Base-by-base conservation (phyloP, 2,888 invertebrate species). In the Heliconius ismenius region DNA sequence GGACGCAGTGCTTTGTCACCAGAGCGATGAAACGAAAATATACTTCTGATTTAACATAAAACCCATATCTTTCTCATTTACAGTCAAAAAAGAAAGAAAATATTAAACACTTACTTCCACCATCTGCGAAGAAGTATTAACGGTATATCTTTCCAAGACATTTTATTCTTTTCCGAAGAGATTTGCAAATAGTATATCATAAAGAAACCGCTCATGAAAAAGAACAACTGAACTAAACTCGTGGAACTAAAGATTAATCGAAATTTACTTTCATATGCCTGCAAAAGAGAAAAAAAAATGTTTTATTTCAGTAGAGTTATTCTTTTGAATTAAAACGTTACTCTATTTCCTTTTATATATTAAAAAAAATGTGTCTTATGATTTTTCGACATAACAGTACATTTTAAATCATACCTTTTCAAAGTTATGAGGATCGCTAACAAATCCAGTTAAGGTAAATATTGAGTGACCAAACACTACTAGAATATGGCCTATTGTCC, bases 401-500 rank as follows among this genome's bases (percentile, higher is more conserved):
- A 49, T 18, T 49, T 18, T 49, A 49, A 49, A 18, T 49, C 49
- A 24, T 72, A 72, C 72, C 72, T 72, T 72, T 72, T 72, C 72
- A 4, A 72, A 39, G 15, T 21, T 60, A 9, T 60, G 72, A 39
- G 72, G 72, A 36, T 72, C 60, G 26, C 58, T 72, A 4, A 72
- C 18, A 39, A 72, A 72, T 32, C 15, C 58, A 36, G 36, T n/a
- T 15, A 72, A 15, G 2, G 24, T 32, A 26, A 36, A 39, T 4
- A 60, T 6, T 18, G 39, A 58, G 32, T 72, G 72, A 9, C 72
- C 60, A 36, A 60, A 72, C 24, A 72, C 60, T 36, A 72, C 24
- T 18, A 60, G 15, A 15, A 58, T 72, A 36, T 72, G n/a, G 24
- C 32, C 4, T n/a, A 72, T 24, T 18, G 32, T 24, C 21, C 72